Evolutionary conservation across 2,113 vertebrate species (phyloP), one percentile per base, ranked within the genome.

Genomic region (Silurus asotus): DNA sequence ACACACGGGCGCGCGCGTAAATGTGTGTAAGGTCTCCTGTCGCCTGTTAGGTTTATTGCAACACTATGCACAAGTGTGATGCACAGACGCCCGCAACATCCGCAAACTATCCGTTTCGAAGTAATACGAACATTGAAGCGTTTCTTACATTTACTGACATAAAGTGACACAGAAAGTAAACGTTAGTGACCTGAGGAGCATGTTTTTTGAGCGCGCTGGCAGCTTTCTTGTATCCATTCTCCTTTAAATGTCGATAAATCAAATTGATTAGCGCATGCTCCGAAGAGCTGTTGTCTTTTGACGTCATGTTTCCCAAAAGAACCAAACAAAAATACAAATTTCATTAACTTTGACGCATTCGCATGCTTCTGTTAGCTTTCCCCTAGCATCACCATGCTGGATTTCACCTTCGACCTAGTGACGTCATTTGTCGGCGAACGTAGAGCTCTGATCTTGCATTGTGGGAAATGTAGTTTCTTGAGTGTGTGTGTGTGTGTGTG

Each of bases 221-320:
- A 65, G 93, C 94, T 76, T 94, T 93, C 74, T 90, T 86, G 86
- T 93, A 93, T 56, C 95, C 95, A 62, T 93, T 91, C 37, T 94
- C 93, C 86, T 93, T 94, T 89, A 96, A 87, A 86, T 96, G 84
- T 2, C 82, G 89, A 90, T 93, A 90, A 85, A 96, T 93, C 78
- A 96, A 88, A 67, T 85, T 87, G 28, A 91, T 90, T 81, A 96
- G 83, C 51, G 90, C 89, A 28, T 85, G 86, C 28, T 91, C 59
- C 53, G 91, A 86, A 61, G 88, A 80, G 56, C 91, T 59, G 3
- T 81, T 25, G 19, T 79, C 77, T 15, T 86, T 92, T 84, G 90
- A 91, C 9, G 92, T 88, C 95, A 95, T 95, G 7, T 49, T 89
- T 67, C 6, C 2, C 48, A 2, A 53, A 84, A 6, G 7, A 6